Evolutionary conservation across 2,888 invertebrate genomes (phyloP).

Genomic region (Chromoteleia sp.): DNA sequence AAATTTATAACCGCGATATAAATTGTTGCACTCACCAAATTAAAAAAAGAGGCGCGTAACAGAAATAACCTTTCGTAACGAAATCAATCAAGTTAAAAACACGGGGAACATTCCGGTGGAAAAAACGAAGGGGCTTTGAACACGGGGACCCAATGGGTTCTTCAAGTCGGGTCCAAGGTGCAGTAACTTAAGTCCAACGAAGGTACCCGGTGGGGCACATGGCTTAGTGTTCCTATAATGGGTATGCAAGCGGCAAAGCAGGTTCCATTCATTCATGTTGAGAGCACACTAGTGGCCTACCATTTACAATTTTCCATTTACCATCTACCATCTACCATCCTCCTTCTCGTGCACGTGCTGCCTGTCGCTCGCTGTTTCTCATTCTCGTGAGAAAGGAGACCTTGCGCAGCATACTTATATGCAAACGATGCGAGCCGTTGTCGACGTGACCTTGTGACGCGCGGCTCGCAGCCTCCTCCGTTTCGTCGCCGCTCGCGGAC

Average conservation of each 20-base stretch:
- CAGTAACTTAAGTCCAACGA: slow-evolving; percentile 45
- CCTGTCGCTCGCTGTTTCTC: slow-evolving; percentile 70
- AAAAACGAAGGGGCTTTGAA: slow-evolving; percentile 17
- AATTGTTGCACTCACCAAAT: too few relatives aligned
- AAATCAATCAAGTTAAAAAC: too few relatives aligned
- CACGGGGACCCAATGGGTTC: slow-evolving; percentile 29
- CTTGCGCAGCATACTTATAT: slow-evolving; percentile 68
- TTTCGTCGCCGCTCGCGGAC: slow-evolving; percentile 39
- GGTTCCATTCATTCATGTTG: slow-evolving; percentile 84
- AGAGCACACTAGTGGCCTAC: slow-evolving; percentile 79
- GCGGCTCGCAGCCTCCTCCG: slow-evolving; percentile 55
- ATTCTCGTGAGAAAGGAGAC: slow-evolving; percentile 71
- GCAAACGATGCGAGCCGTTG: slow-evolving; percentile 66
- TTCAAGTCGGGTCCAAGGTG: slow-evolving; percentile 18
- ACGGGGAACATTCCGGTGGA: slow-evolving; percentile 4
- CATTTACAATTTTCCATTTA: slow-evolving; percentile 83
- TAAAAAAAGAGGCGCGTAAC: too few relatives aligned
- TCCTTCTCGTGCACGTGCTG: slow-evolving; percentile 74
- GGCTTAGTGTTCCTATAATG: slow-evolving; percentile 78
- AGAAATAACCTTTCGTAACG: too few relatives aligned
- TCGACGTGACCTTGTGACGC: slow-evolving; percentile 64
- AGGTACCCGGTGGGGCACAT: slow-evolving; percentile 56
- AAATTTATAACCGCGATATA: neutral
- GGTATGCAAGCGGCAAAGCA: slow-evolving; percentile 83
- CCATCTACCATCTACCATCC: slow-evolving; percentile 79